Conservation (phyloP, 2,888 invertebrate genomes). For the Polymixis flavicincta region DNA sequence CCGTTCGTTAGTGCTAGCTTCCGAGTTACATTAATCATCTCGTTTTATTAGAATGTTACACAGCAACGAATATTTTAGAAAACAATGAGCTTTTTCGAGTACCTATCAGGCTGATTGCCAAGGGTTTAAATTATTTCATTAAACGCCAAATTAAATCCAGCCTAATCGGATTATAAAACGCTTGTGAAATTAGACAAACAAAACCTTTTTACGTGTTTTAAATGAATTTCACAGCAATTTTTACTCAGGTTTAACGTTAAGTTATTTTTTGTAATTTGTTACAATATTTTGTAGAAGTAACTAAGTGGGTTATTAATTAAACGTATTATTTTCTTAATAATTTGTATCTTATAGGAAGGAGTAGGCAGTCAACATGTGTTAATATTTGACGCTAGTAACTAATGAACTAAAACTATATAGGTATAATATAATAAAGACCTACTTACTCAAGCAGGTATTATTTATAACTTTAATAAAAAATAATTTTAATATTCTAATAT, state of each 20-base stretch:
- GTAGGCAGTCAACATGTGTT: not conserved
- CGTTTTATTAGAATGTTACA: constrained; percentile 17
- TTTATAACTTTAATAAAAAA: too few species aligned
- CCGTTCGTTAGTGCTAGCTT: constrained; percentile 30
- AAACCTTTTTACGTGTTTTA: constrained; percentile 35
- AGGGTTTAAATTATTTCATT: constrained; percentile 40
- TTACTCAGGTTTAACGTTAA: not conserved
- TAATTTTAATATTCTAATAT: too few species aligned
- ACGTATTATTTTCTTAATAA: not conserved
- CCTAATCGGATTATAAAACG: constrained; percentile 55
- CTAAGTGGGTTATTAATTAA: not conserved
- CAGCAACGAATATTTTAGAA: constrained; percentile 12
- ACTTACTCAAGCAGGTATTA: too few species aligned
- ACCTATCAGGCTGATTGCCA: constrained; percentile 35
- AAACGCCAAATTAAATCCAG: constrained; percentile 30
- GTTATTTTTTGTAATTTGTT: constrained; percentile 17
- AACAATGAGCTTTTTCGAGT: constrained; percentile 32
- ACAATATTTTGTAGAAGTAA: not conserved
- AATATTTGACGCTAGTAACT: too few species aligned
- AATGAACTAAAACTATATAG: too few species aligned
- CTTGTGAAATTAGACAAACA: constrained; percentile 48
- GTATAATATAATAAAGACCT: too few species aligned
- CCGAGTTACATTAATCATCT: constrained; percentile 49
- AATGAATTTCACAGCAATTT: constrained; percentile 33
- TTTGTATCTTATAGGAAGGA: not conserved